These are phyloP conservation scores for Cathartes aura DNA, from an alignment of 2,113 vertebrate genomes.

Conservation along the genomic window DNA sequence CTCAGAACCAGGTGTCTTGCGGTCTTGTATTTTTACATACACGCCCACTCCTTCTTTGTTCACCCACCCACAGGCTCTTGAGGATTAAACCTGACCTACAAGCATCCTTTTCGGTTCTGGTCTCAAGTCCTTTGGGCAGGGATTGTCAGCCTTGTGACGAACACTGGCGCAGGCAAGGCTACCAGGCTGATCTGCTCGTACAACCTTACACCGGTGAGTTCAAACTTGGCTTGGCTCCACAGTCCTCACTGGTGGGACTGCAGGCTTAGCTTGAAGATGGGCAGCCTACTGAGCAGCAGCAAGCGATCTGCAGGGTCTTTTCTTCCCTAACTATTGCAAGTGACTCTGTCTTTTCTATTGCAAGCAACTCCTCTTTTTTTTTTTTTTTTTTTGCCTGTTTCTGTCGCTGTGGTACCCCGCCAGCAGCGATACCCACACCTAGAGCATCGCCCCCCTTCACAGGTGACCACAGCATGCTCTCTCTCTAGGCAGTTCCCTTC, in stretches of 20 bases:
- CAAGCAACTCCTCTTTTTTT: not conserved
- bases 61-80: not conserved
- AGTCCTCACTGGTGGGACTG: not conserved
- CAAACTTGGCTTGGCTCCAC: not conserved
- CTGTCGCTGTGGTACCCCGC: not conserved
- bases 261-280: not conserved
- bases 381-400: not conserved
- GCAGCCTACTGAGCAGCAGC: not conserved
- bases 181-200: not conserved
- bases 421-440: not conserved
- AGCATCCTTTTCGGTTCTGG: not conserved
- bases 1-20: slow-evolving; percentile 44
- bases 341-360: not conserved
- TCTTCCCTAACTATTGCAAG: not conserved
- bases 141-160: not conserved
- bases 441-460: not conserved
- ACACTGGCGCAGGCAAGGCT: not conserved
- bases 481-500: not conserved
- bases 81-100: slow-evolving; percentile 26
- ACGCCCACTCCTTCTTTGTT: not conserved
- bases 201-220: not conserved
- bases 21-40: slow-evolving; percentile 16
- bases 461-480: accelerated
- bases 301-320: not conserved
- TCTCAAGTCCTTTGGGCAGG: not conserved